Evolutionary conservation across 2,797 vertebrate genomes (phyloP).

Genomic region (Sebastolobus alascanus): DNA sequence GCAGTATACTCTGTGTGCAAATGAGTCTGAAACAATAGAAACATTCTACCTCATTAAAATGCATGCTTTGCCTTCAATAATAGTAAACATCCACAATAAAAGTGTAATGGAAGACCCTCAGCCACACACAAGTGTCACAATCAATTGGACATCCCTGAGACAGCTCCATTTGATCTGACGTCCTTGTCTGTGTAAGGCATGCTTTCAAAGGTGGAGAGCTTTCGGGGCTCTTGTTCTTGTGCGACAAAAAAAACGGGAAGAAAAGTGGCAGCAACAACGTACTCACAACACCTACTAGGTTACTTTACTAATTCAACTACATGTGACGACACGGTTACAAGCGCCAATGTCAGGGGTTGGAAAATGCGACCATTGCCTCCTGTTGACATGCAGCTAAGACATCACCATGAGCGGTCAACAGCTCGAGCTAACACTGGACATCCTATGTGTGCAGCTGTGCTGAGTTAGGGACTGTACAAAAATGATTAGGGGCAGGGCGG

Average conservation of each 20-base stretch:
- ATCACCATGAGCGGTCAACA: slow-evolving; percentile 61
- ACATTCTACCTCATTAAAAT: slow-evolving; percentile 66
- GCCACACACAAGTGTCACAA: slow-evolving; percentile 77
- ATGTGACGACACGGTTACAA: slow-evolving; percentile 81
- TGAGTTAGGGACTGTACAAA: slow-evolving; percentile 52
- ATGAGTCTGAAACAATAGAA: slow-evolving; percentile 69
- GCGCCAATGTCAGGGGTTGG: slow-evolving; percentile 66
- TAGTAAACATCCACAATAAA: slow-evolving; percentile 56
- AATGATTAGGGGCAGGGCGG: not conserved
- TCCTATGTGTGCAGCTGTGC: slow-evolving; percentile 45
- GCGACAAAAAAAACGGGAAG: slow-evolving; percentile 37
- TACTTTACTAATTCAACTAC: slow-evolving; percentile 76
- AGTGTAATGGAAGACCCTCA: slow-evolving; percentile 81
- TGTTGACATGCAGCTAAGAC: slow-evolving; percentile 84
- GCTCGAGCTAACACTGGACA: slow-evolving; percentile 26
- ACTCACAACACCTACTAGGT: slow-evolving; percentile 78
- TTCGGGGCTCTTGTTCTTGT: slow-evolving; percentile 50
- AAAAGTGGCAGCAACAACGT: slow-evolving; percentile 65
- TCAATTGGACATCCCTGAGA: slow-evolving; percentile 87
- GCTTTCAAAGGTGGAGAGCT: slow-evolving; percentile 57
- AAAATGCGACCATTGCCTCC: slow-evolving; percentile 67
- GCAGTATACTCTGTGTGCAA: slow-evolving; percentile 75
- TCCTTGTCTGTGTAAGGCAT: slow-evolving; percentile 78
- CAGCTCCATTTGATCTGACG: slow-evolving; percentile 77
- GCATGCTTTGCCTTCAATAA: slow-evolving; percentile 63